Evolutionary conservation across 2,113 vertebrate species (phyloP).

Genomic region (Phoxinus phoxinus): DNA sequence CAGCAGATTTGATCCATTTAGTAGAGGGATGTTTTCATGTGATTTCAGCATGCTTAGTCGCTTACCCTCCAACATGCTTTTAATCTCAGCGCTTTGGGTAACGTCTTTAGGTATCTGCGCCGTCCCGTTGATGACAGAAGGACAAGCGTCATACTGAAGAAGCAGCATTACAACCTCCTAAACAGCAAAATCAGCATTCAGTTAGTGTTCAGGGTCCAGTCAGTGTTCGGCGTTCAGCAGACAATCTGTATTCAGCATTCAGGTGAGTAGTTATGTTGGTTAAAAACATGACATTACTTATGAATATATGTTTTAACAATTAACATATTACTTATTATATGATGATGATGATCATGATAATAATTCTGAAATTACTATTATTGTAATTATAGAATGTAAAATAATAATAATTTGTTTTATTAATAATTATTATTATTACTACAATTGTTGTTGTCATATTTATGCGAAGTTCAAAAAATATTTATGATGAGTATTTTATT

Average conservation of each 20-base stretch:
- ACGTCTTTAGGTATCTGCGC: conserved; percentile 93
- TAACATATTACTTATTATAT: background rate
- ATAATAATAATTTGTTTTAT: background rate
- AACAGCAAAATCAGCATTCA: conserved; percentile 39
- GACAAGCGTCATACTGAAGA: conserved; percentile 85
- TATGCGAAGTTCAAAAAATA: background rate
- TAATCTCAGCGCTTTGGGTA: conserved; percentile 88
- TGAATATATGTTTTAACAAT: background rate
- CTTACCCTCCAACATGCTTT: conserved; percentile 93
- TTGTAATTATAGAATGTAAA: background rate
- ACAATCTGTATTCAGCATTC: background rate
- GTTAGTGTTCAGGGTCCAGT: background rate
- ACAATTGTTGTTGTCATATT: background rate
- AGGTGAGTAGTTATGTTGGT: background rate
- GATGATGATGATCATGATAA: too few species aligned
- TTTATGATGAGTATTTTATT: background rate
- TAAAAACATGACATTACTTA: background rate
- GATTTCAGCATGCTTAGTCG: background rate
- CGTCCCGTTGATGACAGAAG: conserved; percentile 89
- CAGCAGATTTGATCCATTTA: background rate
- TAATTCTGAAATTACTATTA: too few species aligned
- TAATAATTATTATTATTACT: background rate
- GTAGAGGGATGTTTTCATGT: background rate
- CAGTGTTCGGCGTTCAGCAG: background rate
- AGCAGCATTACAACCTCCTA: conserved; percentile 96